These are phyloP conservation scores for Platynereis dumerilii DNA, from an alignment of 2,888 invertebrate genomes.

Conservation along the genomic window DNA sequence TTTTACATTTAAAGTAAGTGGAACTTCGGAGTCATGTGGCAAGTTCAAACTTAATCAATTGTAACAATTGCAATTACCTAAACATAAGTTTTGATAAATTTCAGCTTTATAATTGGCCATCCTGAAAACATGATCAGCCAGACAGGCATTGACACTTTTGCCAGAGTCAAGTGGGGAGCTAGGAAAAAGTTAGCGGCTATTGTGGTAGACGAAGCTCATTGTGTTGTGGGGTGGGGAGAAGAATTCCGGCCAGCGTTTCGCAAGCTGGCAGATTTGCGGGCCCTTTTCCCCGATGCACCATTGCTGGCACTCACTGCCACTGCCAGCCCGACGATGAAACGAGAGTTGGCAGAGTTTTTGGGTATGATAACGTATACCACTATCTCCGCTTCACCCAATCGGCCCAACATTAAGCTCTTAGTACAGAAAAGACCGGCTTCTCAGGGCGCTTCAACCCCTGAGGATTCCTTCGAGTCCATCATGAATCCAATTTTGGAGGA, in stretches of 20 bases:
- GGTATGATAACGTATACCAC: background rate
- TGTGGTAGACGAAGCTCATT: slow-evolving; percentile 10
- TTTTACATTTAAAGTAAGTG: too few species aligned
- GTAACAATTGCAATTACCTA: too few species aligned
- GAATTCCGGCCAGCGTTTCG: background rate
- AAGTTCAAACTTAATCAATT: background rate
- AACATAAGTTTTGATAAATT: too few species aligned
- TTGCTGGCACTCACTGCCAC: slow-evolving; percentile 6
- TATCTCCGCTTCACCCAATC: too few species aligned
- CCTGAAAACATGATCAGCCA: background rate
- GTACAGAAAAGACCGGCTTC: too few species aligned
- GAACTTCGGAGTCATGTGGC: background rate
- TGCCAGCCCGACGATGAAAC: background rate
- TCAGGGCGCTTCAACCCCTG: too few species aligned
- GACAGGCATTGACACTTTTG: background rate
- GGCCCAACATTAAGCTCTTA: too few species aligned
- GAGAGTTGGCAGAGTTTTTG: background rate
- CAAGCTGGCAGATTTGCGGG: background rate
- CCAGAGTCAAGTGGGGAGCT: too few species aligned
- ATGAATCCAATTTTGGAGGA: too few species aligned
- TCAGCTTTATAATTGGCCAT: background rate
- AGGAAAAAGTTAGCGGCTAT: background rate
- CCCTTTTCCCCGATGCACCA: background rate
- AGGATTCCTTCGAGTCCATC: too few species aligned
- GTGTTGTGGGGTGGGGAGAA: background rate